phyloP scores from a whole-genome alignment of 1,140 invertebrate species.

The Leguminivora glycinivorella region DNA sequence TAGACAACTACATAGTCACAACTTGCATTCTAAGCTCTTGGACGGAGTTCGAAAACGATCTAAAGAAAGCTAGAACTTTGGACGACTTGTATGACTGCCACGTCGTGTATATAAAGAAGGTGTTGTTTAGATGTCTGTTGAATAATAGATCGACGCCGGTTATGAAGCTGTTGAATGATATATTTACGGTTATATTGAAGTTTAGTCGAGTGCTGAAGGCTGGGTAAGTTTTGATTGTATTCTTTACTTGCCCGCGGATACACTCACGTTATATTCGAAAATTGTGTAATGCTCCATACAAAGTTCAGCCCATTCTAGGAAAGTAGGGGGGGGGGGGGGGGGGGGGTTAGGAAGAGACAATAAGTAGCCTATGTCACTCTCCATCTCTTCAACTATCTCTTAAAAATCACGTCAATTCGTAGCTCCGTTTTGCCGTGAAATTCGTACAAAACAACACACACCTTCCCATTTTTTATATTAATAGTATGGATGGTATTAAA shows the following conservation, averaged over 20 bases:
- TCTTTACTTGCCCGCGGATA: neutral
- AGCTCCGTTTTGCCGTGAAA: no score
- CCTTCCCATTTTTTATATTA: no score
- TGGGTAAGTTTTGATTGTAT: constrained; percentile 58
- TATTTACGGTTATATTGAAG: constrained; percentile 85
- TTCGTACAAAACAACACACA: no score
- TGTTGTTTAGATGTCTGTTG: constrained; percentile 84
- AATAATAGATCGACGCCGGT: constrained; percentile 84
- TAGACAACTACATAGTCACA: constrained; percentile 86
- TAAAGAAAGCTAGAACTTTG: constrained; percentile 81
- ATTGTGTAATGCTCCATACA: no score
- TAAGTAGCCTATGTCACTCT: no score
- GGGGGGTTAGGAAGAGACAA: no score
- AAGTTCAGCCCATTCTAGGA: no score
- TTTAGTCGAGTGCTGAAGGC: constrained; percentile 81
- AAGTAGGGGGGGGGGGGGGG: no score
- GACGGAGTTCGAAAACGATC: constrained; percentile 83
- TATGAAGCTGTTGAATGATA: constrained; percentile 82
- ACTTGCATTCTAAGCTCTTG: constrained; percentile 85
- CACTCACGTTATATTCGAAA: no score
- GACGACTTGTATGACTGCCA: constrained; percentile 85
- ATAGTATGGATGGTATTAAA: no score
- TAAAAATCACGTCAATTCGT: no score
- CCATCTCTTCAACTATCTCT: no score
- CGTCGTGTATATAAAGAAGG: constrained; percentile 85